A percentile compares a stretch with the other conserved stretches of the same genome.
Conservation (phyloP, 2,113 vertebrate genomes). For the Vireo altiloquus region DNA sequence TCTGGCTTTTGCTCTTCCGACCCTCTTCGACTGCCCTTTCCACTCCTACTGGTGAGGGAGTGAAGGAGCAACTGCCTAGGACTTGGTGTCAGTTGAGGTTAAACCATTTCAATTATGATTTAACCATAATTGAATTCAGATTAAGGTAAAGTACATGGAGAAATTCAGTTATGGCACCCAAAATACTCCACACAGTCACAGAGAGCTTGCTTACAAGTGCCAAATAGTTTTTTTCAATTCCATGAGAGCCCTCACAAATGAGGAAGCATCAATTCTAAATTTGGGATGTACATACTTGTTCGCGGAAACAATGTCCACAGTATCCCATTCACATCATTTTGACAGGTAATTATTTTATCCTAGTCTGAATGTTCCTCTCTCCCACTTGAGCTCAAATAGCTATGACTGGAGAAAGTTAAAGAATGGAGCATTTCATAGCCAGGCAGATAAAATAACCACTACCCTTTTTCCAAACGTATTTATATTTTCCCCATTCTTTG, state of each 20-base stretch:
- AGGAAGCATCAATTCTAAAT: background rate
- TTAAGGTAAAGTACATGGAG: background rate
- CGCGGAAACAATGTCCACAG: background rate
- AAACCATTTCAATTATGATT: too few relatives aligned
- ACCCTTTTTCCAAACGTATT: rapidly evolving
- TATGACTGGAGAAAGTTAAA: background rate
- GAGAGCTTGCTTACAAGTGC: background rate
- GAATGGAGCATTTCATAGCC: background rate
- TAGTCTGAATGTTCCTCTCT: background rate
- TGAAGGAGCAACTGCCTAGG: rapidly evolving
- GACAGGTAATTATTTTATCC: background rate
- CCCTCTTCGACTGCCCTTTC: background rate
- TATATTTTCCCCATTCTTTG: background rate
- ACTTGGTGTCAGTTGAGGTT: background rate
- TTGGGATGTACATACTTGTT: rapidly evolving
- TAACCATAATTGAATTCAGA: too few relatives aligned
- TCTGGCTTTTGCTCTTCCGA: background rate
- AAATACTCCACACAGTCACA: background rate
- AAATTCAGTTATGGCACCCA: background rate
- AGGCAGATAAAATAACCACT: background rate
- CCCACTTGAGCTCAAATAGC: background rate
- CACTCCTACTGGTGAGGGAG: background rate
- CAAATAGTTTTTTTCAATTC: background rate
- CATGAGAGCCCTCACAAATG: background rate
- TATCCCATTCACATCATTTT: background rate